Evolutionary conservation across 2,888 invertebrate genomes (phyloP), one percentile per base, ranked within the genome.

Genomic region (Drosophila dives): DNA sequence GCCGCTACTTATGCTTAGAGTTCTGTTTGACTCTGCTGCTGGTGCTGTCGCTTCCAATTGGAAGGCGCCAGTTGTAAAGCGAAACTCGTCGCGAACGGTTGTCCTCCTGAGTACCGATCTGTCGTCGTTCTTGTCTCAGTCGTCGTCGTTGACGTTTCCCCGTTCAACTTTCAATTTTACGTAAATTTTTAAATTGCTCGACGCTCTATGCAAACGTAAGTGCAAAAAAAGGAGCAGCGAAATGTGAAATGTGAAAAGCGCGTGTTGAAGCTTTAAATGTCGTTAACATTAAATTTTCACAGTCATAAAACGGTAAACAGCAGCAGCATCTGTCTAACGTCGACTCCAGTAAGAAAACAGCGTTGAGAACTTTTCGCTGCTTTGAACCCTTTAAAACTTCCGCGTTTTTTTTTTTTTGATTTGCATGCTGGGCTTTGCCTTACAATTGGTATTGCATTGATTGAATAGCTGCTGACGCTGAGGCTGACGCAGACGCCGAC

Each of bases 41-140:
- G 77, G 72, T 73, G 65, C 70, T 54, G 56, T 54, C 63, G 79
- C 72, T 81, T 84, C 82, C 75, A 73, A 79, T 77, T 77, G 81
- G 81, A 81, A 77, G 81, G 80, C 66, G 70, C 72, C 90, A 91
- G 89, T 91, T 83, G 85, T 83, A 79, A 83, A 86, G 79, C 77
- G 83, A 82, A 81, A 73, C 81, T 90, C 87, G 83, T 79, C 80
- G 81, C 82, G 87, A 81, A 76, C 81, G 86, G 90, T 81, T 84
- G 89, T 74, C 40, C 20, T 60, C 75, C 80, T 67, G 72, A 80
- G 69, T 58, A 70, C n/a, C 40, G 64, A 36, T 53, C 51, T 49
- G 34, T 70, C 45, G 71, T 61, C 32, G 49, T 42, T 38, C 42
- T 66, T 42, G 50, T 53, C 49, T 45, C 23, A 15, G 58, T 61